Evolutionary conservation across 2,797 vertebrate species (phyloP), one percentile per base, ranked within the genome.

Genomic region (Telmatherina bonti): DNA sequence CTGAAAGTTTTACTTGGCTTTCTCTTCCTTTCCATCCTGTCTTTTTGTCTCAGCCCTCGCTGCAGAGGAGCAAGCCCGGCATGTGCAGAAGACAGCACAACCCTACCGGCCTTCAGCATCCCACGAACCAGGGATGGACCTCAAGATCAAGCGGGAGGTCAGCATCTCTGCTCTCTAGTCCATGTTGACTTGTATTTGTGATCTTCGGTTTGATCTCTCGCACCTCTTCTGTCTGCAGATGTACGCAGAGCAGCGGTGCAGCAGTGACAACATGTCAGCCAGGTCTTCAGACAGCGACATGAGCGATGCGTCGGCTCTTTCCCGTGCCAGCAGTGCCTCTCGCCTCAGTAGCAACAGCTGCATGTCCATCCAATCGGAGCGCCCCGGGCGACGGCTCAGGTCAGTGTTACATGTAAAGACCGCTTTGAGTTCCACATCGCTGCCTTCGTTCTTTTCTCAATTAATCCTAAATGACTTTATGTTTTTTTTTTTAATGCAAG

Each of bases 291-390:
- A 99, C 92, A 99, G 98, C 12, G 98, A 99, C 76, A 95, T 95
- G 92, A 99, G 98, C 65, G 97, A 99, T 43, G 95, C 92, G 89
- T 99, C 98, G 33, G 97, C 96, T 91, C 93, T 98, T 91, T 99
- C 98, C 89, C 94, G 95, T 68, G 97, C 98, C 95, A 99, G 97
- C 96, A 99, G 97, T 95, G 96, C 96, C 96, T 99, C 97, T 75
- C 96, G 96, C 89, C 97, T 99, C 93, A 99, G 97, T 93, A 99
- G 96, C 94, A 96, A 96, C 93, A 99, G 97, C 93, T 98, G 97
- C 94, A 96, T 98, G 97, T 99, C 97, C 47, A 96, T 98, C 93
- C 98, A 98, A 86, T 99, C 98, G 72, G 98, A 99, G 79, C 94
- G 94, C 68, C 97, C 96, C 26, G 92, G 96, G 52, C 97, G 96